A percentile compares a stretch with the other conserved stretches of the same genome.
phyloP scores from a whole-genome alignment of 2,113 vertebrate genomes.

The Synchiropus splendidus region DNA sequence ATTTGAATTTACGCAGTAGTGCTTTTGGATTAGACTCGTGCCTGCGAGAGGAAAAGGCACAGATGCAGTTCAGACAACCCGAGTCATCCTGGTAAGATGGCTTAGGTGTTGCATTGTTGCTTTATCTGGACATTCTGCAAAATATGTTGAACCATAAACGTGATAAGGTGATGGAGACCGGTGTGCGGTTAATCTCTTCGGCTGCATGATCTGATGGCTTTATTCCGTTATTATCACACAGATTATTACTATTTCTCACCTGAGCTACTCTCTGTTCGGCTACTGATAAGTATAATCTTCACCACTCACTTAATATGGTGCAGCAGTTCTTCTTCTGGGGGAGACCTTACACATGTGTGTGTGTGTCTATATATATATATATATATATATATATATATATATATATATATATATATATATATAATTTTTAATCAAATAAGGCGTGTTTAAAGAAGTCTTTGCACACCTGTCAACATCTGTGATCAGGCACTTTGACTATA shows the following conservation, averaged over 20 bases:
- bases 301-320: constrained; percentile 4
- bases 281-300: constrained; percentile 25
- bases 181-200: constrained; percentile 30
- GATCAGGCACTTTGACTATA: too few species aligned
- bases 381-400: too few species aligned
- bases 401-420: too few species aligned
- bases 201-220: constrained; percentile 6
- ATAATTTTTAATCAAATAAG: too few species aligned
- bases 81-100: constrained; percentile 1
- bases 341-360: too few species aligned
- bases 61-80: constrained; percentile 11
- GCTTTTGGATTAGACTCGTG: constrained; percentile 1
- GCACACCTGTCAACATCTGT: too few species aligned
- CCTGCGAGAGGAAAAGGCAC: constrained; percentile 9
- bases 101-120: neutral
- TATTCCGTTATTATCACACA: constrained; percentile 12
- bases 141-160: constrained; percentile 9
- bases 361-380: too few species aligned
- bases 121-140: constrained; percentile 1
- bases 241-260: constrained; percentile 27
- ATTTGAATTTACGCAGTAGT: constrained; percentile 1
- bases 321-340: too few species aligned
- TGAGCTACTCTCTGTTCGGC: constrained; percentile 4
- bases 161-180: constrained; percentile 12
- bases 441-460: too few species aligned